Base-by-base conservation (phyloP, 2,797 vertebrate genomes). In the Pagetopsis macropterus region DNA sequence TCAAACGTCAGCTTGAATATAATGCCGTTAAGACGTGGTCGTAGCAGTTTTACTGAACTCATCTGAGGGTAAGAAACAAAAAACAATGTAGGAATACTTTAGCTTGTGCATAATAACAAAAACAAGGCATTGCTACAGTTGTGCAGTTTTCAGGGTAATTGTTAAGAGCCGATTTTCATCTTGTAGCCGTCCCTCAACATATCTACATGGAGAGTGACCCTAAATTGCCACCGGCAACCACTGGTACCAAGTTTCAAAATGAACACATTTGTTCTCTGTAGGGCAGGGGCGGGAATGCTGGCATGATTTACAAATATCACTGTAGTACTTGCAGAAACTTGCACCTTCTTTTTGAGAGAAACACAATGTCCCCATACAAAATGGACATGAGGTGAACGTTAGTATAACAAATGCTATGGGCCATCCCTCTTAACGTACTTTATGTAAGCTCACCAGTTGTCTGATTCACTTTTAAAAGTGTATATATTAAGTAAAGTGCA, bases 1-100 rank as follows among this genome's bases (percentile, higher is more conserved):
- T 99, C 98, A 72, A 99, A 99, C 0, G 94, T 97, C 58, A 99
- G 92, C 75, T 96, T 98, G 94, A 99, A 99, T 73, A 97, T 94
- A 83, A 99, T 98, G 75, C 96, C 96, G 0, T 95, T 96, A 65
- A 99, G 96, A 61, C 98, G 96, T 0, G 97, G 88, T 3, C 91
- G 94, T 4, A 99, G 92, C 90, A 98, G 95, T 89, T 99, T 99
- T 65, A 99, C 96, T 0, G 97, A 96, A 86, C 97, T 99, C 96
- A 99, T 99, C 98, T 99, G 87, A 45, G 79, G 48, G 45, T 70
- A 61, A 2, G 43, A 60, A 59, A 0, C 14, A 27, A 15, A 41
- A 51, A 23, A 31, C 1, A 19, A 46, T 37, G 27, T 33, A 27
- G 5, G 27, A 27, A 5, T 23, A 2, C 3, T 44, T 41, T 31